These are phyloP conservation scores for Cataglyphis rosenhaueri DNA, from an alignment of 2,888 invertebrate genomes.

Conservation along the genomic window DNA sequence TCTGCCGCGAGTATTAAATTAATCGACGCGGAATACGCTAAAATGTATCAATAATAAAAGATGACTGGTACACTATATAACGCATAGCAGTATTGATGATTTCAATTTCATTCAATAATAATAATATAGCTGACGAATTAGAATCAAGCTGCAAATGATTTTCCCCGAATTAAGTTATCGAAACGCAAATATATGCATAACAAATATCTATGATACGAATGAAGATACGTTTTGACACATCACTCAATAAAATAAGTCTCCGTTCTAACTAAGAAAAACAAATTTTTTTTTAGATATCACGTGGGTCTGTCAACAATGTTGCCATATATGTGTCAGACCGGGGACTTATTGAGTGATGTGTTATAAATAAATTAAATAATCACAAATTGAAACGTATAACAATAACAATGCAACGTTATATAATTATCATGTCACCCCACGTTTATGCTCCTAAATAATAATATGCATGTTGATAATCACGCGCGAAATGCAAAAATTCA, in stretches of 20 bases:
- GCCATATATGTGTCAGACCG: too few species aligned
- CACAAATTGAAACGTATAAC: conserved; percentile 25
- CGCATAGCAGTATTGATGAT: conserved; percentile 5
- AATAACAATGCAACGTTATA: not conserved
- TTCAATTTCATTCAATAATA: not conserved
- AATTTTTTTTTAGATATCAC: too few species aligned
- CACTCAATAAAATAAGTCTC: too few species aligned
- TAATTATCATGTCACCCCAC: conserved; percentile 5
- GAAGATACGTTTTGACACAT: not conserved
- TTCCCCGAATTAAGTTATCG: conserved; percentile 15
- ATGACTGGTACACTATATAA: not conserved
- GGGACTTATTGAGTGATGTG: too few species aligned
- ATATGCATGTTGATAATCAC: conserved; percentile 21
- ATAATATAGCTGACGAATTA: not conserved
- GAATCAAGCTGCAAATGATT: not conserved
- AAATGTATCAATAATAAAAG: conserved; percentile 18
- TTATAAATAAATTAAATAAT: conserved; percentile 32
- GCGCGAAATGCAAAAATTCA: conserved; percentile 1
- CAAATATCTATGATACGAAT: conserved; percentile 11
- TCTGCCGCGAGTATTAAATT: not conserved
- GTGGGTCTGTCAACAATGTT: too few species aligned
- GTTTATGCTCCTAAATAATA: conserved; percentile 28
- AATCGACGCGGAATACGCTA: not conserved
- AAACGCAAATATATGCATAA: conserved; percentile 6
- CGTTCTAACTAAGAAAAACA: too few species aligned